Conservation (phyloP, 2,797 vertebrate genomes). For the Gymnopithys bicolor region DNA sequence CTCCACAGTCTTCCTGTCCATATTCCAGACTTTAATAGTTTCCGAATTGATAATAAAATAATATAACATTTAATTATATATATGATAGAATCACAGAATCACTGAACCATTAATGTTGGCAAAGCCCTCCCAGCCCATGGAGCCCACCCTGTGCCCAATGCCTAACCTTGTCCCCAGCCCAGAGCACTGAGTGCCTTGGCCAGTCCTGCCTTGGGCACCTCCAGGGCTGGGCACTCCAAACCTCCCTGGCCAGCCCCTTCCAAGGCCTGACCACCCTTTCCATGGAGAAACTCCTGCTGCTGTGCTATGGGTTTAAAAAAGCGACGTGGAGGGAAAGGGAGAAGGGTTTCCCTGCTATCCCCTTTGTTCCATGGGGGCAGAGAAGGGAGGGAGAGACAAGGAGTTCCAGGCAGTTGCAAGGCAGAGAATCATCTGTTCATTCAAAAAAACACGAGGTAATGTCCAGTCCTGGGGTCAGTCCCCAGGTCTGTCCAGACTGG, state of each 20-base stretch:
- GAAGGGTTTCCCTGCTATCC: too few species aligned
- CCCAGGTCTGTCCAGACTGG: too few species aligned
- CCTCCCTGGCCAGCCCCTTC: not conserved
- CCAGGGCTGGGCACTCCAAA: not conserved
- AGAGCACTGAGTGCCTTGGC: not conserved
- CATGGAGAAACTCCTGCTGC: fast-evolving
- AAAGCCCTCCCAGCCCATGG: not conserved
- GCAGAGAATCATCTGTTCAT: too few species aligned
- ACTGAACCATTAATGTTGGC: not conserved
- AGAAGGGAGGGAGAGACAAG: too few species aligned
- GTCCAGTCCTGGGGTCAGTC: too few species aligned
- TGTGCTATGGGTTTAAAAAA: not conserved
- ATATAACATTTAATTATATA: not conserved
- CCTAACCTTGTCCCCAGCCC: not conserved
- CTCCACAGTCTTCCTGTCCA: not conserved
- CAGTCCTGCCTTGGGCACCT: not conserved
- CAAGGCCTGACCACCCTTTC: not conserved
- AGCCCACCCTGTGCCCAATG: fast-evolving
- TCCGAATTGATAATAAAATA: not conserved
- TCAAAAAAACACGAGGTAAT: too few species aligned
- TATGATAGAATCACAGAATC: not conserved
- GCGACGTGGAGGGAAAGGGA: too few species aligned
- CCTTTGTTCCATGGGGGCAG: too few species aligned
- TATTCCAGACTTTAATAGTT: not conserved
- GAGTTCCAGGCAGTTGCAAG: too few species aligned